These are phyloP conservation scores for Nymphalis urticae DNA, from an alignment of 2,888 invertebrate genomes.

Conservation along the genomic window DNA sequence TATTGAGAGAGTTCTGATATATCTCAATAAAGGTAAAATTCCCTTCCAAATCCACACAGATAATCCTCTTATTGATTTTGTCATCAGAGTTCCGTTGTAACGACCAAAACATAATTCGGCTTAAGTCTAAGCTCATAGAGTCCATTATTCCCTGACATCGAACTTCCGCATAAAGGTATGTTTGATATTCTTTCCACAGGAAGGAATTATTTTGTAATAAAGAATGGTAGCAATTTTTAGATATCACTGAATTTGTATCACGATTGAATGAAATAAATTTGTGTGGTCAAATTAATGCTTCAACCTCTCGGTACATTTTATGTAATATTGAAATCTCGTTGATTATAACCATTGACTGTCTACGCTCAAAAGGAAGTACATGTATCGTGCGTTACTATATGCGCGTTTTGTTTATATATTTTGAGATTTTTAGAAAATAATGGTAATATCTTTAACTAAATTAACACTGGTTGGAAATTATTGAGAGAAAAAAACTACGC, in stretches of 20 bases:
- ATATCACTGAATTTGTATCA: background rate
- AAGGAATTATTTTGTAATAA: background rate
- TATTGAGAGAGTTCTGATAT: background rate
- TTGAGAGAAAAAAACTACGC: too few species aligned
- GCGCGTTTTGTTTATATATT: too few species aligned
- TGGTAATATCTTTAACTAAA: too few species aligned
- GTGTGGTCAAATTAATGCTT: background rate
- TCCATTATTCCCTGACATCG: background rate
- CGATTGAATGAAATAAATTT: background rate
- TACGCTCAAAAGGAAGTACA: too few species aligned
- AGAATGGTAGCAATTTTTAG: background rate
- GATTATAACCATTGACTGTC: too few species aligned
- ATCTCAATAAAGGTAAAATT: background rate
- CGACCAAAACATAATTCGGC: background rate
- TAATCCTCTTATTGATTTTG: slow-evolving; percentile 11
- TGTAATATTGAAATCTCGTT: too few species aligned
- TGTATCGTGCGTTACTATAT: too few species aligned
- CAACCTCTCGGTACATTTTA: too few species aligned
- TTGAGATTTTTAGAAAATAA: too few species aligned
- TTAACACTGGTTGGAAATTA: too few species aligned
- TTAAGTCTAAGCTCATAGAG: background rate
- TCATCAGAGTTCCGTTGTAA: background rate
- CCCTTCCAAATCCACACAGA: slow-evolving; percentile 1
- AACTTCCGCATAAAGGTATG: background rate
- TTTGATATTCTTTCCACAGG: background rate